A percentile compares a stretch with the other conserved stretches of the same genome.
Evolutionary conservation across 2,888 invertebrate genomes (phyloP).

Genomic region (Heteropelma amictum): DNA sequence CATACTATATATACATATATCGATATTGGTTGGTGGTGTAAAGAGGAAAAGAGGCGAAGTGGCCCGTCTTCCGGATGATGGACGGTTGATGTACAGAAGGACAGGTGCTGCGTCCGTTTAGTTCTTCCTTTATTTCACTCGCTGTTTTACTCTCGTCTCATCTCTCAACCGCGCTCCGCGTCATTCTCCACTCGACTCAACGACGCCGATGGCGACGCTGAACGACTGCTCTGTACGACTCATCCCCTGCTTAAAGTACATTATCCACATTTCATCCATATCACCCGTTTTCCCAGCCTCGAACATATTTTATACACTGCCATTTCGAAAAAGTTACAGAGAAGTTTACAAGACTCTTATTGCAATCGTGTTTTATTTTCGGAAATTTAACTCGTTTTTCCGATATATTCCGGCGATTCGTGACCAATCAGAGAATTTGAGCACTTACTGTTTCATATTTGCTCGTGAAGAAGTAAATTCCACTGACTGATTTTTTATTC

Average conservation of each 20-base stretch:
- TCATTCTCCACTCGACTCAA: constrained; percentile 35
- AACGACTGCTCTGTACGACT: constrained; percentile 14
- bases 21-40: constrained; percentile 41
- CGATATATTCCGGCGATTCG: no score
- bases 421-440: no score
- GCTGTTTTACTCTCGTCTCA: constrained; percentile 42
- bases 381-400: no score
- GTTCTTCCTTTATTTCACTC: constrained; percentile 53
- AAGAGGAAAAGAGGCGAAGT: constrained; percentile 48
- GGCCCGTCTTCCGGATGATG: constrained; percentile 70
- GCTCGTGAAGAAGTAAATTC: no score
- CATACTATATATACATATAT: neutral
- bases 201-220: constrained; percentile 43
- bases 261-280: constrained; percentile 13
- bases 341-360: no score
- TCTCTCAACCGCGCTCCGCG: constrained; percentile 33
- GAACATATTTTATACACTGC: neutral
- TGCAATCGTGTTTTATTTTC: no score
- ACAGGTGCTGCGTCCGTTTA: constrained; percentile 72
- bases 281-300: neutral
- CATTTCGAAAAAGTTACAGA: neutral
- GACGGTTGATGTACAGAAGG: constrained; percentile 75
- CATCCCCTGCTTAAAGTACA: constrained; percentile 6
- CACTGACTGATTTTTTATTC: no score
- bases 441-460: no score